Conservation (phyloP, 2,113 vertebrate genomes). For the Syrrhaptes paradoxus region DNA sequence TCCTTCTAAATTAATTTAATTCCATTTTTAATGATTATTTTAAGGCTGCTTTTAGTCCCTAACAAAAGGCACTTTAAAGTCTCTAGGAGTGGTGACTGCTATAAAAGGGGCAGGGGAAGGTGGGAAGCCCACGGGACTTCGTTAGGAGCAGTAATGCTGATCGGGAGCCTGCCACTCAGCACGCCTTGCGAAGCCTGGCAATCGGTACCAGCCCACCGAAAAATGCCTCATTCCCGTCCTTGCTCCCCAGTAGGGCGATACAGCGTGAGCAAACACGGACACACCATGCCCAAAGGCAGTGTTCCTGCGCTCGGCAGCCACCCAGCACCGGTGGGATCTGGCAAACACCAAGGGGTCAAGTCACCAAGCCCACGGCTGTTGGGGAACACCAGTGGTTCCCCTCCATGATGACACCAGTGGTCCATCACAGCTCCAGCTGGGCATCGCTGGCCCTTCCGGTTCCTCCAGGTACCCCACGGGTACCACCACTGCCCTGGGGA, state of each 20-base stretch:
- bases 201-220: not conserved
- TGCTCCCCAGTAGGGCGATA: not conserved
- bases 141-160: not conserved
- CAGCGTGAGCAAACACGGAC: rapidly evolving
- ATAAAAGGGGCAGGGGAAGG: not conserved
- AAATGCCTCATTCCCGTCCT: not conserved
- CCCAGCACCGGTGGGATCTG: rapidly evolving
- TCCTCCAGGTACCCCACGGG: not conserved
- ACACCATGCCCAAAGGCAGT: rapidly evolving
- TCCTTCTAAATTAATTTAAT: conserved; percentile 18
- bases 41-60: not conserved
- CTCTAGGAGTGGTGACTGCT: not conserved
- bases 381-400: not conserved
- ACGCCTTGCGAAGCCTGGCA: not conserved
- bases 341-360: not conserved
- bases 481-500: not conserved
- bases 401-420: rapidly evolving
- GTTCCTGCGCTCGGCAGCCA: rapidly evolving
- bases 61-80: conserved; percentile 53
- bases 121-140: conserved; percentile 46
- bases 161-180: not conserved
- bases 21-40: conserved; percentile 15
- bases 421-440: not conserved
- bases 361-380: not conserved
- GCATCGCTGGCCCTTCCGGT: not conserved